Percentiles rank a stretch among this genome's conserved stretches.
Evolutionary conservation across 2,113 vertebrate species (phyloP).

Genomic region (Monopterus albus): DNA sequence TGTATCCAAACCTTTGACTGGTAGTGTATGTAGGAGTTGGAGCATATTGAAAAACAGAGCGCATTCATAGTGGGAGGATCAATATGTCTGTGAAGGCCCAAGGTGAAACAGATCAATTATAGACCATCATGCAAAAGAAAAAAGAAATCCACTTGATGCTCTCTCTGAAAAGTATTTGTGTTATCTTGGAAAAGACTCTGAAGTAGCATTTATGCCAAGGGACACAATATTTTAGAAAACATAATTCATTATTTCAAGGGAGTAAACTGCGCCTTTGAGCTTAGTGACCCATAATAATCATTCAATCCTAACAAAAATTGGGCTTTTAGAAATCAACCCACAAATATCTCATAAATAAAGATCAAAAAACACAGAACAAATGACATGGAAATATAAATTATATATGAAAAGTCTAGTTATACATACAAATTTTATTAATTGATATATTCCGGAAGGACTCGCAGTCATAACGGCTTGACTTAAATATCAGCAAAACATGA

Average conservation of each 20-base stretch:
- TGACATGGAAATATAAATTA: too few relatives aligned
- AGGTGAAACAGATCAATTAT: not conserved
- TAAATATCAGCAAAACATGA: not conserved
- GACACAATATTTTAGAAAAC: not conserved
- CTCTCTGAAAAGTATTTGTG: not conserved
- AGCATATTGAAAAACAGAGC: not conserved
- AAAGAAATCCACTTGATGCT: not conserved
- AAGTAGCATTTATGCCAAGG: not conserved
- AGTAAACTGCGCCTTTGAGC: not conserved
- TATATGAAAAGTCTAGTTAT: too few relatives aligned
- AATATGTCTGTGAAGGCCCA: slow-evolving; percentile 11
- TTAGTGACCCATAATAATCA: not conserved
- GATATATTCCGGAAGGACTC: too few relatives aligned
- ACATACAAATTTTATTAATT: too few relatives aligned
- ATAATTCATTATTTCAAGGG: not conserved
- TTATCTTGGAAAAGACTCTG: not conserved
- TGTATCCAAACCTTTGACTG: too few relatives aligned
- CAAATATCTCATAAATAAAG: not conserved
- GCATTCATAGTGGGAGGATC: not conserved
- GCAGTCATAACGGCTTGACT: too few relatives aligned
- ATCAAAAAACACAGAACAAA: not conserved
- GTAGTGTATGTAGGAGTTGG: too few relatives aligned
- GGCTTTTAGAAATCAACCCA: not conserved
- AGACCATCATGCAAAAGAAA: not conserved
- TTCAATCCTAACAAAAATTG: not conserved